Conservation (phyloP, 2,113 vertebrate genomes). For the Casuarius casuarius region DNA sequence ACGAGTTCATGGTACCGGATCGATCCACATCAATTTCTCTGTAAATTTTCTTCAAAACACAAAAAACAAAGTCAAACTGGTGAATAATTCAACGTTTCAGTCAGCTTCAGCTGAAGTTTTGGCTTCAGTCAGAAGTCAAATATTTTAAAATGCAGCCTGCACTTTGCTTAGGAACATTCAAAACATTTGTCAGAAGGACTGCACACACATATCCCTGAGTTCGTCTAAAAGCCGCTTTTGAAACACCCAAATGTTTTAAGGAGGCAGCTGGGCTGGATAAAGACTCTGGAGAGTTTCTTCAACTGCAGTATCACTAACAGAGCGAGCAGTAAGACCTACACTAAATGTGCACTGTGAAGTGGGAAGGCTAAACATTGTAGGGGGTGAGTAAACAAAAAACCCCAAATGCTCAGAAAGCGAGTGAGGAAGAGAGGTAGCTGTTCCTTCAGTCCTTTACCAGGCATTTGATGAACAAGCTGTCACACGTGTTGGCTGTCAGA, state of each 20-base stretch:
- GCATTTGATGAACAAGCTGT: neutral
- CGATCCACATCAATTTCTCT: slow-evolving; percentile 80
- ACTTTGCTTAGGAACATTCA: fast-evolving
- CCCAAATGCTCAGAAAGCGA: neutral
- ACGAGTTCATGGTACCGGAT: slow-evolving; percentile 82
- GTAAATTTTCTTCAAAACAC: slow-evolving; percentile 78
- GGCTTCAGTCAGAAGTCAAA: neutral
- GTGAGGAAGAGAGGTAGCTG: neutral
- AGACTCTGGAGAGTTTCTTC: neutral
- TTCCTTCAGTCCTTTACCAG: neutral
- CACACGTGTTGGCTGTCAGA: neutral
- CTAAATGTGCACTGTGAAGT: neutral
- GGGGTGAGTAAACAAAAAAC: fast-evolving
- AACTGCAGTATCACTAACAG: neutral
- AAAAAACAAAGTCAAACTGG: neutral
- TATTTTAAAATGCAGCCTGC: neutral
- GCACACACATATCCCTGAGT: neutral
- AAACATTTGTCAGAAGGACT: neutral
- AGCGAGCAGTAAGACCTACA: neutral
- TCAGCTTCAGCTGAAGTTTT: neutral
- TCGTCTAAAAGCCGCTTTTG: neutral
- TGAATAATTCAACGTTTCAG: neutral
- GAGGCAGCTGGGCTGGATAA: neutral
- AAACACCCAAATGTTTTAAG: neutral
- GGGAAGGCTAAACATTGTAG: neutral